These are phyloP conservation scores for Sipunculus nudus DNA, from an alignment of 2,888 invertebrate genomes.

Conservation along the genomic window DNA sequence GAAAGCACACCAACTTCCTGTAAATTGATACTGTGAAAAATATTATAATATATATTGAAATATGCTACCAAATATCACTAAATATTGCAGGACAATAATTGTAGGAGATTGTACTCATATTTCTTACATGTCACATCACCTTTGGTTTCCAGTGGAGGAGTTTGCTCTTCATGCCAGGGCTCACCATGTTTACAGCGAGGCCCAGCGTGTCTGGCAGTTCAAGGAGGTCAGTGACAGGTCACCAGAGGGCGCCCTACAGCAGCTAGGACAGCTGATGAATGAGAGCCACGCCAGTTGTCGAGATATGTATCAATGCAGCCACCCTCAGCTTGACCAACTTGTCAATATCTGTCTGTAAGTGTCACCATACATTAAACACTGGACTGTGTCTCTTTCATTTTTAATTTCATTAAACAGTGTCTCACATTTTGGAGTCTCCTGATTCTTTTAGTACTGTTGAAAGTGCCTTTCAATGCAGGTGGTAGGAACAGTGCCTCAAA, in stretches of 20 bases:
- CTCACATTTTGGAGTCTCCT: neutral
- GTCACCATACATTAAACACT: neutral
- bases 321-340: slow-evolving; percentile 83
- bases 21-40: too few relatives aligned
- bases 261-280: slow-evolving; percentile 84
- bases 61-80: too few relatives aligned
- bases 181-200: slow-evolving; percentile 85
- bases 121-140: too few relatives aligned
- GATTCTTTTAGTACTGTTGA: neutral
- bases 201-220: slow-evolving; percentile 83
- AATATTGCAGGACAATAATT: too few relatives aligned
- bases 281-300: slow-evolving; percentile 88
- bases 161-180: slow-evolving; percentile 85
- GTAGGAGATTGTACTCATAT: too few relatives aligned
- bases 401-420: neutral
- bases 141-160: slow-evolving; percentile 62
- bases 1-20: too few relatives aligned
- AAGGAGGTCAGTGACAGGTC: slow-evolving; percentile 72
- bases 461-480: too few relatives aligned
- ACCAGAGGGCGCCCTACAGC: slow-evolving; percentile 55
- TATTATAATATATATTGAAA: too few relatives aligned
- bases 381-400: neutral
- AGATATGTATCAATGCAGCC: slow-evolving; percentile 91
- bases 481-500: too few relatives aligned
- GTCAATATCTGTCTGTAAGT: slow-evolving; percentile 76